Evolutionary conservation across 2,113 vertebrate species (phyloP).

Genomic region (Megatriorchis doriae): DNA sequence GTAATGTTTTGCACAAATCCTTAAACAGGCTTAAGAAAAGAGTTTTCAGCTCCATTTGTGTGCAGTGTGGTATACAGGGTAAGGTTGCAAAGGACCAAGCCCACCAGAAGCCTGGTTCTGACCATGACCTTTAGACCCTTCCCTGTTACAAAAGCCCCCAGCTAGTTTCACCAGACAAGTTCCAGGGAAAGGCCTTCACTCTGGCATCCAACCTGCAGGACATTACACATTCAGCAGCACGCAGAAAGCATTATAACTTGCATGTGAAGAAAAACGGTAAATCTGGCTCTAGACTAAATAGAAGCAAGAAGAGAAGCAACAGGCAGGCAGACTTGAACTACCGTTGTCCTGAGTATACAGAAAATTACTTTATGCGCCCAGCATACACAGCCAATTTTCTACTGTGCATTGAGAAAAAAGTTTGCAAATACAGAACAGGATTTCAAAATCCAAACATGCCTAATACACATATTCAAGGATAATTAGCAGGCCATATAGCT

Average conservation of each 20-base stretch:
- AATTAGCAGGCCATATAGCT: background rate
- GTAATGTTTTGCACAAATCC: background rate
- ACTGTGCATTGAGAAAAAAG: background rate
- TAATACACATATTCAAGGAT: background rate
- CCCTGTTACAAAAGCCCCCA: background rate
- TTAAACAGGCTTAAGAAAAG: background rate
- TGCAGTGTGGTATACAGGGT: background rate
- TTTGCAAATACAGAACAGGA: background rate
- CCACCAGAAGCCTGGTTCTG: background rate
- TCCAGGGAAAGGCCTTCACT: background rate
- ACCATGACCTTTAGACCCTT: background rate
- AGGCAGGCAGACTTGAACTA: background rate
- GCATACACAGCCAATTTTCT: background rate
- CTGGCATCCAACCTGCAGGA: background rate
- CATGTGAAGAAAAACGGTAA: background rate
- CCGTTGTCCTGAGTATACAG: background rate
- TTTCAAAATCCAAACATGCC: background rate
- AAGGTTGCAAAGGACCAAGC: background rate
- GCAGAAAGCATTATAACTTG: background rate
- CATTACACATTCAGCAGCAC: background rate
- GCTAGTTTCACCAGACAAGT: background rate
- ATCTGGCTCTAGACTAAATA: background rate
- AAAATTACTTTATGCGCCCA: background rate
- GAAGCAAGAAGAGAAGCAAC: background rate
- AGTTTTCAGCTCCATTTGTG: background rate